phyloP scores from a whole-genome alignment of 2,113 vertebrate species.

The Thermophis baileyi region DNA sequence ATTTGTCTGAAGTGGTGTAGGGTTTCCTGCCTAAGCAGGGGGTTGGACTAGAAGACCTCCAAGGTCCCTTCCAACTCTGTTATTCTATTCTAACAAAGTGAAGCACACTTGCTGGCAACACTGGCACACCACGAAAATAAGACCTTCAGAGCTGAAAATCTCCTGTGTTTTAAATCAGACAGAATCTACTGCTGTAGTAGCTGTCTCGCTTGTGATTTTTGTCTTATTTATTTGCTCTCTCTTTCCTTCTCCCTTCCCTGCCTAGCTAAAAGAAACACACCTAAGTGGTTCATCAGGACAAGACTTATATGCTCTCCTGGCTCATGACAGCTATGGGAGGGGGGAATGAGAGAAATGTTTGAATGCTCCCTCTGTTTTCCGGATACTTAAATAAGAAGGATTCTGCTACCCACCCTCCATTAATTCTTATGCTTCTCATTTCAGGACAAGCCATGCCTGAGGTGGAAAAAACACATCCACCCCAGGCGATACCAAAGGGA shows the following conservation, averaged over 20 bases:
- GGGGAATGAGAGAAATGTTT: background rate
- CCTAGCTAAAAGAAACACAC: background rate
- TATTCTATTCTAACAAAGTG: background rate
- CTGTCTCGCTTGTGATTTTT: background rate
- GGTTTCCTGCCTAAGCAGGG: too few relatives aligned
- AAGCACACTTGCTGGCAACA: background rate
- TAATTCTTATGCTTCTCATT: background rate
- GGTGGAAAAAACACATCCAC: conserved; percentile 44
- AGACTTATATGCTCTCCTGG: background rate
- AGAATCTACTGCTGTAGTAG: background rate
- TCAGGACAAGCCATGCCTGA: conserved; percentile 43
- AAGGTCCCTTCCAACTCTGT: too few relatives aligned
- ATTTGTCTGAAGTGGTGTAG: too few relatives aligned
- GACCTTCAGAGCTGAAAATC: background rate
- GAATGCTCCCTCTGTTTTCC: background rate
- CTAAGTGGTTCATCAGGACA: background rate
- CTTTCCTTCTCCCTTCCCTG: too few relatives aligned
- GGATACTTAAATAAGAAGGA: fast-evolving
- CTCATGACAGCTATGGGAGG: background rate
- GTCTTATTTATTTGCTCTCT: background rate
- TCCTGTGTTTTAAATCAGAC: background rate
- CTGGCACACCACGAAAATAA: fast-evolving
- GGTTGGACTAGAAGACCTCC: too few relatives aligned
- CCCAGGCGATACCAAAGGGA: conserved; percentile 28
- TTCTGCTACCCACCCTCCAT: background rate